Base-by-base conservation (phyloP, 2,113 vertebrate genomes). In the Acrocephalus arundinaceus region DNA sequence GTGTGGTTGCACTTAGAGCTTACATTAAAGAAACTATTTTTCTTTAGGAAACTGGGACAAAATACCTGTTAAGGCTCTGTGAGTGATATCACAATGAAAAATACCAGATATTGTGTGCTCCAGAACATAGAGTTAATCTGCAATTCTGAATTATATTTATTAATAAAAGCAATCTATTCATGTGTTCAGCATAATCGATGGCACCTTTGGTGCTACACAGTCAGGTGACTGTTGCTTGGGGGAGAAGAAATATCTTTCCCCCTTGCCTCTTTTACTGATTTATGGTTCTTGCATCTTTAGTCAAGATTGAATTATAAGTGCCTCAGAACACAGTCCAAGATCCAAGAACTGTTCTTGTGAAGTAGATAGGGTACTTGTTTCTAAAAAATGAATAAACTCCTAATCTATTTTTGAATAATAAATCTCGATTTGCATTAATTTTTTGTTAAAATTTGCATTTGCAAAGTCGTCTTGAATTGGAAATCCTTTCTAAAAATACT, bases 401-500 rank as follows among this genome's bases (percentile, higher is more conserved):
- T 49, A 72, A 75, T 81, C 35, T 87, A 86, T 35, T 86, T 93
- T 73, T 86, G 52, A 93, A 94, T 95, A 93, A 82, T 89, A 81
- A 74, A 52, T 89, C 24, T 73, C 45, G 4, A 80, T 95, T 96
- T 96, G 51, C 84, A 96, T 95, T 73, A 81, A 28, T 93, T 92
- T 86, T 86, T 91, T 30, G 13, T 80, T 77, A 77, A 89, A 85
- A 93, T 86, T 76, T 86, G 41, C 46, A 87, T 91, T 90, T 86
- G 6, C 33, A n/a, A 79, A 35, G 13, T 58, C 4, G 2, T 54
- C 66, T 84, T 68, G 37, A 59, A 82, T 39, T 74, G 41, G 79
- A 94, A 70, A 89, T 77, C 11, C 39, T 75, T 89, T 94, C 71
- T 89, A 92, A 92, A 96, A 94, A 84, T 79, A 94, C 33, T 86